Evolutionary conservation across 1,140 invertebrate genomes (phyloP), one percentile per base, ranked within the genome.

Genomic region (Stenopsyche tienmushanensis): DNA sequence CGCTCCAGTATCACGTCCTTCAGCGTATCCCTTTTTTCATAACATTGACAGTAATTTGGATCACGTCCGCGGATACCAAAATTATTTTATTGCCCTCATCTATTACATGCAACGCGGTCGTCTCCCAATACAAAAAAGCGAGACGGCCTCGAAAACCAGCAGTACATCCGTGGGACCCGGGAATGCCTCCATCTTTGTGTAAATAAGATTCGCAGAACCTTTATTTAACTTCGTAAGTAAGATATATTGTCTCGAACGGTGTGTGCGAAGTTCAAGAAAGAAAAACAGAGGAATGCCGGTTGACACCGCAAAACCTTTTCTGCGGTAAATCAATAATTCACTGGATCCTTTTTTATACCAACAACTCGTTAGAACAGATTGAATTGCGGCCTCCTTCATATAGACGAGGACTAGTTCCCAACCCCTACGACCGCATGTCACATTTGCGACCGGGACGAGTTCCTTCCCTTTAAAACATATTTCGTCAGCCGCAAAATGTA

Each of bases 211-310:
- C 57, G 44, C 21, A 57, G 47, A 65, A 45, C 23, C 53, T 65
- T 65, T 57, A 65, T 65, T 65, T 65, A 65, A 65, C 52, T 65
- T 65, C 53, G 53, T 65, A 65, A 65, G 63, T 65, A 65, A 65
- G 63, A 65, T 65, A 65, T 65, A 65, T 65, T 49, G 63, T 65
- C 63, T 50, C 58, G 26, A 57, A 53, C 52, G 44, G 41, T 34
- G 50, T 45, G 18, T 42, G 62, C 52, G 34, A 44, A 23, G 2
- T 62, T 42, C 45, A 24, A 29, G 24, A 53, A 55, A 64, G 50
- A 64, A 64, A 64, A 54, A 64, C 62, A 54, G 50, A 44, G 52
- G 34, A 39, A 64, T 45, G 52, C 42, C 49, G 62, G 24, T 24
- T 23, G 47, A 62, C 60, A 53, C 60, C 47, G 44, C 59, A 41